These are phyloP conservation scores for Cinclus cinclus DNA, from an alignment of 2,113 vertebrate species.

Conservation along the genomic window DNA sequence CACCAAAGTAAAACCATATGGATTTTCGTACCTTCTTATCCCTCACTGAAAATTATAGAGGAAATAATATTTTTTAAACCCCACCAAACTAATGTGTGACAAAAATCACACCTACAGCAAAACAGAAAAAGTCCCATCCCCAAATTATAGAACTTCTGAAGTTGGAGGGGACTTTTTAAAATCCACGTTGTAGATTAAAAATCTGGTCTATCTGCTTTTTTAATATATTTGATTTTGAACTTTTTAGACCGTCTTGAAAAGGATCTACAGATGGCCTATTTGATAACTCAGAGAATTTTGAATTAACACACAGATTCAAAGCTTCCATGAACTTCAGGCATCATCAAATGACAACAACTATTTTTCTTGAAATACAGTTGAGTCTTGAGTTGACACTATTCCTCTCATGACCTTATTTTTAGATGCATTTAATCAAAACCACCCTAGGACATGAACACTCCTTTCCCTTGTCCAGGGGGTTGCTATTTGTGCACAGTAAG, in stretches of 20 bases:
- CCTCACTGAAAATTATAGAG: not conserved
- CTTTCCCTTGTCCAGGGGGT: not conserved
- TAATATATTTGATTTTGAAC: not conserved
- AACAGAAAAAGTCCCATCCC: not conserved
- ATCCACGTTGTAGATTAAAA: not conserved
- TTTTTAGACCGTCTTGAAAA: not conserved
- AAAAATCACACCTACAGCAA: not conserved
- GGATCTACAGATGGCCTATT: not conserved
- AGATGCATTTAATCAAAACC: not conserved
- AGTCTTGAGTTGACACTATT: not conserved
- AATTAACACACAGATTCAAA: not conserved
- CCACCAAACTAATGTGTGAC: not conserved
- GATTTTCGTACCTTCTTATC: not conserved
- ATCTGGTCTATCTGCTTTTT: not conserved
- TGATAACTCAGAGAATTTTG: not conserved
- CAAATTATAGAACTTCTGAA: not conserved
- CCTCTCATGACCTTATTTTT: not conserved
- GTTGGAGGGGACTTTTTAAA: not conserved
- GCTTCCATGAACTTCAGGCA: fast-evolving
- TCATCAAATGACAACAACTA: not conserved
- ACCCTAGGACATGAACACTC: not conserved
- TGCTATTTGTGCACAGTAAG: not conserved
- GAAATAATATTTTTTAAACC: not conserved
- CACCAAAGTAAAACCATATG: not conserved
- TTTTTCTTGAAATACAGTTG: not conserved